A percentile compares a stretch with the other conserved stretches of the same genome.
Evolutionary conservation across 2,113 vertebrate genomes (phyloP).

Genomic region (Fregetta grallaria): DNA sequence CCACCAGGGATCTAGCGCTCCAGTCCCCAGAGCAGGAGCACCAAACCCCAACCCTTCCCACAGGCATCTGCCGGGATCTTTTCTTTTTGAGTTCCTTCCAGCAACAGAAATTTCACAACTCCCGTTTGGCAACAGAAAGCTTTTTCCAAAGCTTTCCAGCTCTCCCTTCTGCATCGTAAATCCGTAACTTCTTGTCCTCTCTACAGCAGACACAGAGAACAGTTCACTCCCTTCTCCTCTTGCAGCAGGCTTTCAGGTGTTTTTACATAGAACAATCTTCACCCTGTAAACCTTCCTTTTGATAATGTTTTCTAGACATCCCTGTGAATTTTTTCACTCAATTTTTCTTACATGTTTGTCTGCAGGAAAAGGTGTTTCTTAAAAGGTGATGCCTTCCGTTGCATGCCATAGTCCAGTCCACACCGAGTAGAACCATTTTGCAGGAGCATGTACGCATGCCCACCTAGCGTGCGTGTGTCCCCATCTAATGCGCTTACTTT

Average conservation of each 20-base stretch:
- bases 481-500: neutral
- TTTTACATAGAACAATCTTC: rapidly evolving
- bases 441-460: neutral
- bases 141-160: neutral
- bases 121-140: neutral
- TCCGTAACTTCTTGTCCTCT: neutral
- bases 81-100: neutral
- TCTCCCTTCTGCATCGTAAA: neutral
- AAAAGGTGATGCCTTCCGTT: neutral
- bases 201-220: neutral
- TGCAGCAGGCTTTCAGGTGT: neutral
- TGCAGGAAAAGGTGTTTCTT: neutral
- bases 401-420: neutral
- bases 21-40: neutral
- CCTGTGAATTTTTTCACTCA: neutral
- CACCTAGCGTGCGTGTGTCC: neutral
- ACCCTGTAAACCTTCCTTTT: neutral
- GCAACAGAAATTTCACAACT: neutral
- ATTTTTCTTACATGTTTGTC: neutral
- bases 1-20: neutral
- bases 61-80: neutral
- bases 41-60: neutral
- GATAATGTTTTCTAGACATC: neutral
- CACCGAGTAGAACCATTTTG: neutral
- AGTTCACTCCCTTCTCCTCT: neutral